A percentile compares a stretch with the other conserved stretches of the same genome.
Conservation (phyloP, 2,113 vertebrate species). For the Paradisaea rubra region DNA sequence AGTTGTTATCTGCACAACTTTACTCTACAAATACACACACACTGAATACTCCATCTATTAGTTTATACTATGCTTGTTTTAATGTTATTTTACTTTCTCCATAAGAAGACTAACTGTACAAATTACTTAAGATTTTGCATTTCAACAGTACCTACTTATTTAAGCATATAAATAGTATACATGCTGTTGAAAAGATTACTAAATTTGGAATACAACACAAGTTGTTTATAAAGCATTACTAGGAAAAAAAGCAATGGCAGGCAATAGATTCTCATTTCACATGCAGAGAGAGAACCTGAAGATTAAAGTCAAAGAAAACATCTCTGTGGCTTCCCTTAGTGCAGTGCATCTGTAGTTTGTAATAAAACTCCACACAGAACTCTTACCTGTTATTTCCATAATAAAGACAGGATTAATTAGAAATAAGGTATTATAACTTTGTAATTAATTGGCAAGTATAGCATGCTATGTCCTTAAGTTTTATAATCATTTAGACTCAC, state of each 20-base stretch:
- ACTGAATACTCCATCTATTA: background rate
- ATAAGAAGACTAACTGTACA: background rate
- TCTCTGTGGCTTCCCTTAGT: background rate
- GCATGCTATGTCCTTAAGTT: background rate
- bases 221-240: background rate
- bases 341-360: background rate
- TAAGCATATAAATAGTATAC: background rate
- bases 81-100: background rate
- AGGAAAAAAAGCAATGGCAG: background rate
- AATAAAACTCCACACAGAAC: background rate
- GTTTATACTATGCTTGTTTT: background rate
- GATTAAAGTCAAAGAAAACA: background rate
- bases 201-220: background rate
- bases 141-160: background rate
- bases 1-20: background rate
- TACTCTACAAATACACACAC: background rate
- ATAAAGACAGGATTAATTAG: background rate
- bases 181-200: background rate
- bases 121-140: background rate
- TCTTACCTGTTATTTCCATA: background rate
- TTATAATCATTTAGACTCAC: background rate
- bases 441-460: background rate
- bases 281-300: background rate
- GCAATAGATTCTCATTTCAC: background rate
- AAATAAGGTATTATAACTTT: background rate